Conservation (phyloP, 2,888 invertebrate genomes). For the Polydesmus complanatus region DNA sequence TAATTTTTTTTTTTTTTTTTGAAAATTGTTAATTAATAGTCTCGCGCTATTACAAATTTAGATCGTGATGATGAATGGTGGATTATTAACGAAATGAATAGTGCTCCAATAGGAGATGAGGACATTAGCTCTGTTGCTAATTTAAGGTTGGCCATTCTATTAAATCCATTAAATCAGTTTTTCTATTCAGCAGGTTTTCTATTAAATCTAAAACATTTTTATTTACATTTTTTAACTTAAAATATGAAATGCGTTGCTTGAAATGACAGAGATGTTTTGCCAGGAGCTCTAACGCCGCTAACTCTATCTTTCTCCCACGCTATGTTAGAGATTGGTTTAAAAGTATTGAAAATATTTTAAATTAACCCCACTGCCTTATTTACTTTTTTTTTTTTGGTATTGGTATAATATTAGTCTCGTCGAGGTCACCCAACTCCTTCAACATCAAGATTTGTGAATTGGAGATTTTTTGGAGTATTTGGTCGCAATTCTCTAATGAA, state of each 20-base stretch:
- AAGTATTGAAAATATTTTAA: background rate
- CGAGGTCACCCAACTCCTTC: too few species aligned
- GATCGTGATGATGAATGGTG: background rate
- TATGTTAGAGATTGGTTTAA: background rate
- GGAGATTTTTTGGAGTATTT: background rate
- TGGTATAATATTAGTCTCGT: too few species aligned
- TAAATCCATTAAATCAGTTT: too few species aligned
- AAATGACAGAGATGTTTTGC: background rate
- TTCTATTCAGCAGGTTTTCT: too few species aligned
- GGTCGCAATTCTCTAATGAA: background rate
- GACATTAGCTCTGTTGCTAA: background rate
- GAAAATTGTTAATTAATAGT: background rate
- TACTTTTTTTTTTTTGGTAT: too few species aligned
- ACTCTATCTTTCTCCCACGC: background rate
- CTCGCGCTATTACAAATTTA: background rate
- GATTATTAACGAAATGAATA: background rate
- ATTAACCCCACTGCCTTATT: too few species aligned
- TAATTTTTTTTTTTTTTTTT: background rate
- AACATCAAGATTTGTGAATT: too few species aligned
- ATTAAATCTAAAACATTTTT: background rate
- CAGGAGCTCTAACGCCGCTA: background rate
- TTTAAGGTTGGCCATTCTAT: background rate
- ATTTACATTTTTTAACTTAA: background rate
- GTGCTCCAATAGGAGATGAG: background rate
- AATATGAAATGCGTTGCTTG: too few species aligned